Base-by-base conservation (phyloP, 2,797 vertebrate species). In the Muscicapa comitata region DNA sequence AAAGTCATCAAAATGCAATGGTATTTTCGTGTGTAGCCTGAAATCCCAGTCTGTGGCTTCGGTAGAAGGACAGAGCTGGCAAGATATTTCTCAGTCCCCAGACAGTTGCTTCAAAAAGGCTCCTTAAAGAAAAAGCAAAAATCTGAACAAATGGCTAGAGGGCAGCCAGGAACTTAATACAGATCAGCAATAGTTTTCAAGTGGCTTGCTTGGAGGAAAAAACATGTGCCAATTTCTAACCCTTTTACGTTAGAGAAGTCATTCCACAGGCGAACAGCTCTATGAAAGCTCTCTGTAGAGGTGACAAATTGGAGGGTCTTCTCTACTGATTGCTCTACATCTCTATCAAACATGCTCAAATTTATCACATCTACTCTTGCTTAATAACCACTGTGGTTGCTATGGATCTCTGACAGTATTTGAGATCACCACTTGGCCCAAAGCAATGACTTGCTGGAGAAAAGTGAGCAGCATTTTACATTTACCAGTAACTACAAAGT, bases 81-180 rank as follows among this genome's bases (percentile, higher is more conserved):
- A 66, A 67, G 40, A 82, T 24, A 59, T 63, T 86, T 88, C 42
- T 93, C 26, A 79, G 29, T 67, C 77, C 40, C 40, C 37, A 50
- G 48, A 67, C 53, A 89, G 29, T 71, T 62, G 25, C 53, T 94
- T 92, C 77, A 50, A 90, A 91, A 94, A 92, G 13, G 3, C 4
- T 75, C 12, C 58, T 85, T 85, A 72, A 92, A 90, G 81, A 77
- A 59, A 57, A 51, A 11, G 50, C 3, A 71, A 63, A 68, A 50
- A 66, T 31, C 26, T 7, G 67, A 86, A 71, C 17, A 91, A 93
- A 93, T 45, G 17, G 26, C 80, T 59, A 71, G 68, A 92, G 42
- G 84, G 37, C 6, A 95, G 31, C 37, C 81, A 55, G 90, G 81
- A 92, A 93, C 55, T 92, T 85, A 73, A 87, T 59, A 91, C 15